Evolutionary conservation across 1,140 invertebrate species (phyloP).

Genomic region (Lamellibrachia luymesi): DNA sequence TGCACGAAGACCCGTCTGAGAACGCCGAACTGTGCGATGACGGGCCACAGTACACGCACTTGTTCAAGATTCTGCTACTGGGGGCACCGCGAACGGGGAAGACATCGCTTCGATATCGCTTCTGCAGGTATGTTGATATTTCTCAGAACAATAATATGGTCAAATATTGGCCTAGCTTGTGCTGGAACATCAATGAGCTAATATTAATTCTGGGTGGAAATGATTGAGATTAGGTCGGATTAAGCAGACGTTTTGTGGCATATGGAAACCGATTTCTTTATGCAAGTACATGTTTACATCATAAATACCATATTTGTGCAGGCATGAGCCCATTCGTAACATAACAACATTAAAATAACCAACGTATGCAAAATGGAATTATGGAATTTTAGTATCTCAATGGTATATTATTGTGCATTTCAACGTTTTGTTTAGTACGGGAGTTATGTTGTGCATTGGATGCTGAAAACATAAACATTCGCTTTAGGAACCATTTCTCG

Average conservation of each 20-base stretch:
- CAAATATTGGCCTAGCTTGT: background rate
- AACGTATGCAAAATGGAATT: background rate
- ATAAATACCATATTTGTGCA: no score
- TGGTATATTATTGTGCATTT: background rate
- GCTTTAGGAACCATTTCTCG: constrained; percentile 3
- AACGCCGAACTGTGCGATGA: background rate
- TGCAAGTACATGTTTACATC: no score
- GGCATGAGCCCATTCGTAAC: background rate
- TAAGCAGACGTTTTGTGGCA: background rate
- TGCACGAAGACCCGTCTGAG: background rate
- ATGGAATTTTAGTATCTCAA: background rate
- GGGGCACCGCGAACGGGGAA: constrained; percentile 7
- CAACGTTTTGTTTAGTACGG: no score
- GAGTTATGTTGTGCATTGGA: no score
- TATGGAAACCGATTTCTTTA: no score
- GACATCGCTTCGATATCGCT: constrained; percentile 17
- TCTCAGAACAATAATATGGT: background rate
- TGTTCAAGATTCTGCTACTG: constrained; percentile 21
- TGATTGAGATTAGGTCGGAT: background rate
- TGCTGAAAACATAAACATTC: background rate
- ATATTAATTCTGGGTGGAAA: background rate
- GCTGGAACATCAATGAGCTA: background rate
- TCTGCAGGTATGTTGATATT: constrained; percentile 8
- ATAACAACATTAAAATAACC: background rate
- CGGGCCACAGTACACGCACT: constrained; percentile 13